A percentile compares a stretch with the other conserved stretches of the same genome.
phyloP scores from a whole-genome alignment of 2,797 vertebrate species.

The Leptodactylus fallax region DNA sequence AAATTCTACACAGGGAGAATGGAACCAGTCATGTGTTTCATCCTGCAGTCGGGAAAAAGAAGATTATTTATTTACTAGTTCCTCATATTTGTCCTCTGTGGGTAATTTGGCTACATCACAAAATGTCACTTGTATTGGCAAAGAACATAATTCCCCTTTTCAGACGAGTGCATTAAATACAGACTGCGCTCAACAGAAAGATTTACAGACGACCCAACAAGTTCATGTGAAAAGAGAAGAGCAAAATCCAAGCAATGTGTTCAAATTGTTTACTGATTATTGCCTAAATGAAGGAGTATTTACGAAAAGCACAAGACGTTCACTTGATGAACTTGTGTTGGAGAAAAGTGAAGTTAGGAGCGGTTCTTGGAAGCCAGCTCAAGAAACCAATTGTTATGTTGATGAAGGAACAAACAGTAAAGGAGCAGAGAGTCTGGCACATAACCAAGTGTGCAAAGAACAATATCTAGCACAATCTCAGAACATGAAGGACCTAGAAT shows the following conservation, averaged over 20 bases:
- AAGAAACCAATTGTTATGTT: slow-evolving; percentile 57
- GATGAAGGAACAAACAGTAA: slow-evolving; percentile 62
- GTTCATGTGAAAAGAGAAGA: neutral
- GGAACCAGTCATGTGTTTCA: slow-evolving; percentile 64
- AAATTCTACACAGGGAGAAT: slow-evolving; percentile 64
- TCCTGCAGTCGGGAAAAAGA: slow-evolving; percentile 66
- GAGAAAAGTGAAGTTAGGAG: slow-evolving; percentile 60
- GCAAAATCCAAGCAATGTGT: neutral
- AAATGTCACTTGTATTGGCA: slow-evolving; percentile 60
- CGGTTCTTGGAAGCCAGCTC: slow-evolving; percentile 57
- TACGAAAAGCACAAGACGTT: neutral
- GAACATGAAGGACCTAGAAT: slow-evolving; percentile 36
- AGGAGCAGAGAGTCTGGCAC: neutral
- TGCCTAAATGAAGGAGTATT: slow-evolving; percentile 26
- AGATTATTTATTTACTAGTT: slow-evolving; percentile 68
- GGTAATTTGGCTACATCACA: slow-evolving; percentile 41
- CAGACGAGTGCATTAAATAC: neutral
- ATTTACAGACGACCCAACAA: neutral
- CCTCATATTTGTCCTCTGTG: slow-evolving; percentile 70
- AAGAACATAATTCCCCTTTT: slow-evolving; percentile 59
- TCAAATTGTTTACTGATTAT: rapidly evolving
- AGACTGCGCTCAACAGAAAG: slow-evolving; percentile 21
- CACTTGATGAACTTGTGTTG: slow-evolving; percentile 12
- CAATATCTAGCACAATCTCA: slow-evolving; percentile 59
- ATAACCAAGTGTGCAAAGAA: slow-evolving; percentile 64